Evolutionary conservation across 2,888 invertebrate genomes (phyloP), one percentile per base, ranked within the genome.

Genomic region (Osmoderma eremita): DNA sequence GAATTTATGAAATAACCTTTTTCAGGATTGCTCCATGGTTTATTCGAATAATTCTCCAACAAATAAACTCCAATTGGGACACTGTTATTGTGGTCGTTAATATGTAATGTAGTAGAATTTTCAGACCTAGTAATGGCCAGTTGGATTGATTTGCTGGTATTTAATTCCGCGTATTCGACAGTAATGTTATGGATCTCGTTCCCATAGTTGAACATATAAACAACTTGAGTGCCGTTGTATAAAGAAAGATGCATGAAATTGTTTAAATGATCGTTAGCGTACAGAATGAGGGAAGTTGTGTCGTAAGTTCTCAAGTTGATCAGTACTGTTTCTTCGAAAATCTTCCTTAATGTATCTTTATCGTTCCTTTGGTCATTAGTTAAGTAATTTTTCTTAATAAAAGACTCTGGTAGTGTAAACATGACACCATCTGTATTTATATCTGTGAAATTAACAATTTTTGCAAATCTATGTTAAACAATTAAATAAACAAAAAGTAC

Each of bases 191-290:
- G 86, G 73, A 93, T 93, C 82, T 90, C 90, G 75, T 92, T 88
- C 71, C 88, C 91, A 71, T 91, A 87, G 79, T 96, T 96, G 81
- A 94, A 95, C 2, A 94, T 83, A 77, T 94, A 94, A 48, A 94
- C 90, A 20, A 95, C 91, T 82, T 90, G 88, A 6, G 90, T 90
- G 12, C 91, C 91, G 69, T 90, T 90, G 71, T 91, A 88, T 69
- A 95, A 89, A 81, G 93, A 94, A 24, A 96, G 83, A 81, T 96
- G 96, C 58, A 95, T 90, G 80, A 97, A 97, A 81, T 97, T 97
- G 79, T 96, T 96, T 67, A 94, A 84, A 80, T 96, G 92, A 81
- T 97, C 97, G 78, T 96, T 94, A 36, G 95, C 94, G 78, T 97
- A 97, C 5, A 97, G 84, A 15, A 97, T 90, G 74, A 97, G 82